Evolutionary conservation across 2,888 invertebrate genomes (phyloP), one percentile per base, ranked within the genome.

Genomic region (Cistogaster globosa): DNA sequence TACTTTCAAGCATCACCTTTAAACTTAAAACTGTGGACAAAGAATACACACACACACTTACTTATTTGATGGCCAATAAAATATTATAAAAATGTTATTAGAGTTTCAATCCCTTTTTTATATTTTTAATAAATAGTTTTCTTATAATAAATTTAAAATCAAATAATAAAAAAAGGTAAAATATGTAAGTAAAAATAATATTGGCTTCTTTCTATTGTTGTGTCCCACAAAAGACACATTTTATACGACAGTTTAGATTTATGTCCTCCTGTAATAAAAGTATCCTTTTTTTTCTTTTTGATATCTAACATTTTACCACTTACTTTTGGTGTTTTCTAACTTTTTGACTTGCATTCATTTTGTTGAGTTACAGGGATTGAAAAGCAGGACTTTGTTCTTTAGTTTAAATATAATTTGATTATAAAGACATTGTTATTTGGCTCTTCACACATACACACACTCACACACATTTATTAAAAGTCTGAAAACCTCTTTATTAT

Each of bases 371-470:
- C 3, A 16, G 26, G 22, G 22, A 32, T 48, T 36, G 9, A n/a
- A 62, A 62, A 51, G 36, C 32, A 53, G 57, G 62, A 65, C 7
- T 60, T 68, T 76, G 11, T 53, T 69, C 16, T 58, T 14, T 6
- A 53, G 5, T 48, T 74, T 76, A 42, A 74, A 62, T 81, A 74
- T 77, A 57, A 80, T 84, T 80, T 84, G 80, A 77, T 77, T 74
- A 80, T 68, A 62, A 81, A 77, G 62, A 72, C 67, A 80, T 55
- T 75, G 55, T 62, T 42, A 51, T 42, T 26, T 75, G 74, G 62
- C 74, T 67, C 11, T 53, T 55, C 62, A 42, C 74, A 74, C 42
- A 55, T 26, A 2, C 26, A n/a, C n/a, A n/a, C 26, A 26, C 26
- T 2, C 26, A 26, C 62, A 42, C 74, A 75, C 26, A 62, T 57